Conservation (phyloP, 2,888 invertebrate species). For the Incurvaria masculella region DNA sequence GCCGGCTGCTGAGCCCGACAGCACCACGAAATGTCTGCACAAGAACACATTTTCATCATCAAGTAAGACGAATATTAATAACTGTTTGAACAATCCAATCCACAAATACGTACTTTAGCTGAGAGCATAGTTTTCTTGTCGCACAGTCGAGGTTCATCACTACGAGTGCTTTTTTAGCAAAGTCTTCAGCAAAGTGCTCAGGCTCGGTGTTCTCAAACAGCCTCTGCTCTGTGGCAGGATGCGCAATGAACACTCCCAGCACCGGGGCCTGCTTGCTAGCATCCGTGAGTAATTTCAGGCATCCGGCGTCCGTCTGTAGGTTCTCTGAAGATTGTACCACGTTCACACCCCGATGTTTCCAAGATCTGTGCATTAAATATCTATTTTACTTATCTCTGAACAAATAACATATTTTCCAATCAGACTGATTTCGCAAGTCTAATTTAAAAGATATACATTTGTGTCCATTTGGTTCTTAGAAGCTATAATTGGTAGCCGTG, state of each 20-base stretch:
- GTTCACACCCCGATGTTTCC: conserved; percentile 1
- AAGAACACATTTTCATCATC: too few relatives aligned
- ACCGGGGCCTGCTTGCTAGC: not conserved
- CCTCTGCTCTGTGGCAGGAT: not conserved
- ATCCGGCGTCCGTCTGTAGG: not conserved
- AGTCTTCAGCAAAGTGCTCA: not conserved
- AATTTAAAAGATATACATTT: too few relatives aligned
- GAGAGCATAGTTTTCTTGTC: conserved; percentile 2
- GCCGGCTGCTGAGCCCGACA: not conserved
- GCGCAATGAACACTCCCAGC: not conserved
- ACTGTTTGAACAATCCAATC: too few relatives aligned
- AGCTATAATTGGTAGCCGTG: too few relatives aligned
- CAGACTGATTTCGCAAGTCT: too few relatives aligned
- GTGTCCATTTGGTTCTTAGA: too few relatives aligned
- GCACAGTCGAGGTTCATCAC: not conserved
- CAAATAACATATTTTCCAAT: too few relatives aligned
- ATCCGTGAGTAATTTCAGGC: not conserved
- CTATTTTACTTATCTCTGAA: too few relatives aligned
- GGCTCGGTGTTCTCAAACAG: not conserved
- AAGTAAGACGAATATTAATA: too few relatives aligned
- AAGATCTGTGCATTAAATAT: too few relatives aligned
- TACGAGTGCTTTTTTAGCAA: not conserved
- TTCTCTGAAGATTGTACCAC: not conserved
- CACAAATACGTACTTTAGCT: conserved; percentile 1
- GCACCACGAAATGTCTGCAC: not conserved